phyloP scores from a whole-genome alignment of 2,113 vertebrate species.

The Paratilapia polleni region DNA sequence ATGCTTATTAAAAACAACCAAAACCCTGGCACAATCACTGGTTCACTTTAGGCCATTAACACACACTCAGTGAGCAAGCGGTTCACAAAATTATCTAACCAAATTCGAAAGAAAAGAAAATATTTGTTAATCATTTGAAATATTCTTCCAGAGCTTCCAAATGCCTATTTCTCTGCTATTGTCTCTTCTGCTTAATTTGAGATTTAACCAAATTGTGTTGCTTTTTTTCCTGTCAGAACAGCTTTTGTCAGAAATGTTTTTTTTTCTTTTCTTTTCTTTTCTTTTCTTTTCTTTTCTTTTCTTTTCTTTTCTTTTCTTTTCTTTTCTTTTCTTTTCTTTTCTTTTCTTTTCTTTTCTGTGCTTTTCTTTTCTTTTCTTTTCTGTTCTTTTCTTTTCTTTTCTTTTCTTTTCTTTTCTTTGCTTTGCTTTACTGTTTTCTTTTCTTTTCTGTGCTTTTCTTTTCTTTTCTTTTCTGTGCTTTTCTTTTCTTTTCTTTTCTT shows the following conservation, averaged over 20 bases:
- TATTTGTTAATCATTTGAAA: not conserved
- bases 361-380: not conserved
- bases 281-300: not conserved
- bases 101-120: constrained; percentile 68
- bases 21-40: constrained; percentile 89
- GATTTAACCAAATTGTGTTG: constrained; percentile 31
- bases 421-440: not conserved
- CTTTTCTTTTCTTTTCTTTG: not conserved
- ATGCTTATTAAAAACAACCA: constrained; percentile 87
- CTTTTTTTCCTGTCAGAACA: constrained; percentile 8
- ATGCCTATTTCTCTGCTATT: constrained; percentile 55
- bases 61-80: constrained; percentile 97
- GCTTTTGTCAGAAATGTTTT: constrained; percentile 22
- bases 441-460: no score
- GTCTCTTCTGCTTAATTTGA: constrained; percentile 53
- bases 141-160: constrained; percentile 34
- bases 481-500: not conserved
- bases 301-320: no score
- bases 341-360: constrained; percentile 1
- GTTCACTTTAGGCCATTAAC: constrained; percentile 93
- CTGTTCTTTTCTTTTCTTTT: not conserved
- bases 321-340: no score
- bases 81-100: constrained; percentile 89
- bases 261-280: not conserved
- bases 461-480: not conserved